Conservation (phyloP, 2,797 vertebrate species). For the Catostomus latipinnis region DNA sequence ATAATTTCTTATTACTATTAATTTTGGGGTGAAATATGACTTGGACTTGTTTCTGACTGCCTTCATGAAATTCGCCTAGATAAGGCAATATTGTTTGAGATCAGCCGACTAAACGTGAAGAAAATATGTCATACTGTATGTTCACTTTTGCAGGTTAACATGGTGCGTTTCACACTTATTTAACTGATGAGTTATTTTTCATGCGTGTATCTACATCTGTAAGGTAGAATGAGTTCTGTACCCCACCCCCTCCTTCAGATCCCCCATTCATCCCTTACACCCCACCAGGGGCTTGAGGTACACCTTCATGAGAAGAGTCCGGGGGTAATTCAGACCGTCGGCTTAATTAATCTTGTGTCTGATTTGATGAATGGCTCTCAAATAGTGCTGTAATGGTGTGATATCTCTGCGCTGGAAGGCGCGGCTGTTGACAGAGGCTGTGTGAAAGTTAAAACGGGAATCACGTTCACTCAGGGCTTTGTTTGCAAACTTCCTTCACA, state of each 20-base stretch:
- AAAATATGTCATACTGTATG: background rate
- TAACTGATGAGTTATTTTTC: slow-evolving; percentile 8
- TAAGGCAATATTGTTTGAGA: background rate
- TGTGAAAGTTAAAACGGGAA: slow-evolving; percentile 79
- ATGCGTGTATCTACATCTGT: background rate
- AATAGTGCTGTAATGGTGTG: slow-evolving; percentile 79
- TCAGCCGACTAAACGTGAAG: background rate
- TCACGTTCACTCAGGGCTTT: slow-evolving; percentile 70
- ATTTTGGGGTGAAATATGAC: background rate
- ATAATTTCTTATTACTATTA: background rate
- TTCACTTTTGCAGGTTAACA: background rate
- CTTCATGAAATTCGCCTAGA: background rate
- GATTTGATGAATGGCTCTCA: slow-evolving; percentile 84
- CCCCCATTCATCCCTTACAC: slow-evolving; percentile 44
- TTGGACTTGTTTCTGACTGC: background rate
- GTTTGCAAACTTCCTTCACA: slow-evolving; percentile 76
- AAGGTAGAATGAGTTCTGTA: slow-evolving; percentile 16
- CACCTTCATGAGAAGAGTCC: slow-evolving; percentile 82
- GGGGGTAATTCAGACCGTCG: slow-evolving; percentile 82
- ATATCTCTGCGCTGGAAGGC: slow-evolving; percentile 62
- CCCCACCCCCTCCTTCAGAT: slow-evolving; percentile 34
- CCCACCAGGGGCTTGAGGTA: slow-evolving; percentile 77
- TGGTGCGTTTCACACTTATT: background rate
- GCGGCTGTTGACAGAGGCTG: slow-evolving; percentile 70
- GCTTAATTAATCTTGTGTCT: slow-evolving; percentile 88